Percentiles rank a stretch among this genome's conserved stretches.
phyloP scores from a whole-genome alignment of 2,797 vertebrate genomes.

The Schizothorax lantsangensis region DNA sequence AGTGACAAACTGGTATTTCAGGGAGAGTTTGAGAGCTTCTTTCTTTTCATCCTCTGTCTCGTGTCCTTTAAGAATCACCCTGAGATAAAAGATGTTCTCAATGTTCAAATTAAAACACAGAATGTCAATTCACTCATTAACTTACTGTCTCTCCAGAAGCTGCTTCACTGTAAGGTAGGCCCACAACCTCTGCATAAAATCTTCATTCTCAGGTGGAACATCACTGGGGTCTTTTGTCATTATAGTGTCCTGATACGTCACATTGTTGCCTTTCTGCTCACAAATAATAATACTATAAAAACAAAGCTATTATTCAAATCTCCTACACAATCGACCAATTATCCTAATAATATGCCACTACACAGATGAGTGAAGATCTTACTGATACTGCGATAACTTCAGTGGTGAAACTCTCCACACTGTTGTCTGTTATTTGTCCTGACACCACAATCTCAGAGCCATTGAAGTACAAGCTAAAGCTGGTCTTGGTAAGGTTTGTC shows the following conservation, averaged over 20 bases:
- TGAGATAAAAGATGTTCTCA: conserved; percentile 53
- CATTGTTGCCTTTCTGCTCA: conserved; percentile 61
- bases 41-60: conserved; percentile 69
- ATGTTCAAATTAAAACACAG: neutral
- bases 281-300: neutral
- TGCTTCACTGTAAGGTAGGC: conserved; percentile 85
- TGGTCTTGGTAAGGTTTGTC: conserved; percentile 77
- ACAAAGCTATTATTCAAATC: neutral
- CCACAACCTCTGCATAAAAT: conserved; percentile 78
- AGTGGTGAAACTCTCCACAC: conserved; percentile 69
- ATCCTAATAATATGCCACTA: neutral
- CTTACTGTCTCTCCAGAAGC: conserved; percentile 79
- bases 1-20: conserved; percentile 83
- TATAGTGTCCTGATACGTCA: conserved; percentile 65
- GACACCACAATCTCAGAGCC: conserved; percentile 85
- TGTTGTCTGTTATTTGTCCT: conserved; percentile 75
- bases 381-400: conserved; percentile 77
- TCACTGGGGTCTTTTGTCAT: conserved; percentile 19
- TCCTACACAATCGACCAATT: neutral
- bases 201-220: conserved; percentile 60
- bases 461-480: conserved; percentile 81
- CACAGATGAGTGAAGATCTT: conserved; percentile 50
- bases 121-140: neutral
- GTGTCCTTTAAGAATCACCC: conserved; percentile 68
- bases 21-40: conserved; percentile 72